Evolutionary conservation across 2,113 vertebrate genomes (phyloP).

Genomic region (Australoheros scitulus): DNA sequence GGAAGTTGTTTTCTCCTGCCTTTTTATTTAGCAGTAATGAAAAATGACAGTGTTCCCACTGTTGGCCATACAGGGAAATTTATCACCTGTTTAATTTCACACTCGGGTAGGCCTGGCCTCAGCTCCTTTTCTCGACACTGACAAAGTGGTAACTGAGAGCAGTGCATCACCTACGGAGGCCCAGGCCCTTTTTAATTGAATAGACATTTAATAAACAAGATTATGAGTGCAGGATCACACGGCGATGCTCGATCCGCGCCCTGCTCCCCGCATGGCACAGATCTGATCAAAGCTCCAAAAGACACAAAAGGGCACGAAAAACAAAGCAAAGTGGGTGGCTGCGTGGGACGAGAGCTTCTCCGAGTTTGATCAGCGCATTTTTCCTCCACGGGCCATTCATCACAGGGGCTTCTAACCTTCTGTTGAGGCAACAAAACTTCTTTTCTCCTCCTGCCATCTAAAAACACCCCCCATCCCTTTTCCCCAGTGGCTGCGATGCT

Average conservation of each 20-base stretch:
- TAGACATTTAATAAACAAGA: slow-evolving; percentile 77
- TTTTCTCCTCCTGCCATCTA: slow-evolving; percentile 20
- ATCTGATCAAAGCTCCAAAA: slow-evolving; percentile 24
- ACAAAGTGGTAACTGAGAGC: slow-evolving; percentile 71
- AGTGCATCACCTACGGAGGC: slow-evolving; percentile 65
- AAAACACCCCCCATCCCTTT: slow-evolving; percentile 11
- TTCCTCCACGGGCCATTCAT: slow-evolving; percentile 43
- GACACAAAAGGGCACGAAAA: not conserved
- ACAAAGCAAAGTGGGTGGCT: slow-evolving; percentile 1
- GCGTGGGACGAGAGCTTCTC: slow-evolving; percentile 8
- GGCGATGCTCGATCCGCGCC: slow-evolving; percentile 3
- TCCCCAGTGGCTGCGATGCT: not conserved
- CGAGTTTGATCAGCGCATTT: slow-evolving; percentile 45
- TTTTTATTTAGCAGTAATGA: slow-evolving; percentile 82
- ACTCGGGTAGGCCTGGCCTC: slow-evolving; percentile 71
- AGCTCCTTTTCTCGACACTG: slow-evolving; percentile 74
- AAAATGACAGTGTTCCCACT: slow-evolving; percentile 76
- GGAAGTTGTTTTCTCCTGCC: slow-evolving; percentile 73
- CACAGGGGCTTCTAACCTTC: slow-evolving; percentile 52
- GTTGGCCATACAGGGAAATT: slow-evolving; percentile 76
- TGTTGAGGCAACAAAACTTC: slow-evolving; percentile 35
- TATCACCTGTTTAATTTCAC: slow-evolving; percentile 87
- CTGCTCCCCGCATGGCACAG: not conserved
- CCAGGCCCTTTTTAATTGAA: slow-evolving; percentile 71
- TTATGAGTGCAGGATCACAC: slow-evolving; percentile 59